Evolutionary conservation across 2,797 vertebrate genomes (phyloP).

Genomic region (Schizopygopsis pylzovi): DNA sequence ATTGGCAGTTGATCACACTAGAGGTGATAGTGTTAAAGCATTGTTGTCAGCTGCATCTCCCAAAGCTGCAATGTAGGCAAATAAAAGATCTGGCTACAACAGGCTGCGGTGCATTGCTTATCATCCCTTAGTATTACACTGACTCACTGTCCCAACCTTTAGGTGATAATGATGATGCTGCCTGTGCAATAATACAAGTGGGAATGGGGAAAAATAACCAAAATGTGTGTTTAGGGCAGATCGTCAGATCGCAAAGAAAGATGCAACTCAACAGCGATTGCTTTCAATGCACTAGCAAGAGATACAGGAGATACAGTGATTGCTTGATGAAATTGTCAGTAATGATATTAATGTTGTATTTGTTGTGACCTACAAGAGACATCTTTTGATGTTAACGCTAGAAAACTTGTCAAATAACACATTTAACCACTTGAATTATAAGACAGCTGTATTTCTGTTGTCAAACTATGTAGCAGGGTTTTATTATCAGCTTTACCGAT

Average conservation of each 20-base stretch:
- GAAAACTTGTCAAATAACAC: constrained; percentile 9
- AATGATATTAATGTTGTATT: constrained; percentile 40
- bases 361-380: constrained; percentile 28
- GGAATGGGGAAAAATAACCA: constrained; percentile 1
- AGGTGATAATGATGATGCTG: constrained; percentile 29
- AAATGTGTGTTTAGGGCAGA: constrained; percentile 8
- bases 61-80: constrained; percentile 42
- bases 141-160: constrained; percentile 35
- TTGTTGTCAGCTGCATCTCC: constrained; percentile 28
- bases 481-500: constrained; percentile 27
- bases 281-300: background rate
- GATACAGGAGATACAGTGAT: background rate
- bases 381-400: constrained; percentile 16
- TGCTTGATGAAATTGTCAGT: constrained; percentile 24
- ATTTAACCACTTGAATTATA: constrained; percentile 35
- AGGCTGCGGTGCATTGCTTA: constrained; percentile 37
- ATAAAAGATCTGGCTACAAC: constrained; percentile 30
- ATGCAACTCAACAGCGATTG: background rate
- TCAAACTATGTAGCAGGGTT: background rate
- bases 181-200: constrained; percentile 8
- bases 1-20: constrained; percentile 25
- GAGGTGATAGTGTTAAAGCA: constrained; percentile 41
- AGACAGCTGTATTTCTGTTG: background rate
- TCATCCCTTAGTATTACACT: constrained; percentile 25
- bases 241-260: background rate